phyloP scores from a whole-genome alignment of 2,113 vertebrate genomes.

The Neotragus moschatus region DNA sequence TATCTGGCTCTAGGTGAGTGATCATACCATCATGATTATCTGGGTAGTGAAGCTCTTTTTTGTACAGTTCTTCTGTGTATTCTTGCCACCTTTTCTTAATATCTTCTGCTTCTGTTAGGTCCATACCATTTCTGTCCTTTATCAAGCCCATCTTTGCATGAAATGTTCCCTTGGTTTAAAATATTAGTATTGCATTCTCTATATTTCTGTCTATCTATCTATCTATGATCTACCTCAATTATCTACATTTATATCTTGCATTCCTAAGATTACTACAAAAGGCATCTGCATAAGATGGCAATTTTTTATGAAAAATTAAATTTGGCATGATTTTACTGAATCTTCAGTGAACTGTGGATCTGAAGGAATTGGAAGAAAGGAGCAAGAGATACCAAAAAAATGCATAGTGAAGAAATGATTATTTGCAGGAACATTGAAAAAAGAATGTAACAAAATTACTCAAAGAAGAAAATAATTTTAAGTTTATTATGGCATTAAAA shows the following conservation, averaged over 20 bases:
- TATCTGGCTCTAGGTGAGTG: too few relatives aligned
- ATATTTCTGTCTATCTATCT: background rate
- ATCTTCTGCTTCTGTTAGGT: too few relatives aligned
- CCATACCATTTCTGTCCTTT: too few relatives aligned
- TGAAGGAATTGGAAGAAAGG: background rate
- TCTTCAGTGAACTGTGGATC: background rate
- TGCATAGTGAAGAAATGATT: background rate
- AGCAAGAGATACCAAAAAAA: background rate
- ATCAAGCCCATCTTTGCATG: too few relatives aligned
- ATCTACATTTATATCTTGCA: background rate
- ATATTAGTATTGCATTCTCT: background rate
- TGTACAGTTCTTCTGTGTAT: too few relatives aligned
- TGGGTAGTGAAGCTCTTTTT: too few relatives aligned
- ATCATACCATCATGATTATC: too few relatives aligned
- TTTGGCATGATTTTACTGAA: conserved; percentile 1
- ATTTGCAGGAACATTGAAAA: background rate
- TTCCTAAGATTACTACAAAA: conserved; percentile 20
- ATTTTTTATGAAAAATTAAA: background rate
- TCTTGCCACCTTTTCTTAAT: too few relatives aligned
- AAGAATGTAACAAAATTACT: background rate
- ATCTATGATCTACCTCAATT: background rate
- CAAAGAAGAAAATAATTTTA: background rate
- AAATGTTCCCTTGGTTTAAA: background rate
- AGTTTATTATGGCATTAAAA: background rate
- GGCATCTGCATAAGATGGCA: background rate